These are phyloP conservation scores for Paraescarpia echinospica DNA, from an alignment of 1,140 invertebrate species.

Conservation along the genomic window DNA sequence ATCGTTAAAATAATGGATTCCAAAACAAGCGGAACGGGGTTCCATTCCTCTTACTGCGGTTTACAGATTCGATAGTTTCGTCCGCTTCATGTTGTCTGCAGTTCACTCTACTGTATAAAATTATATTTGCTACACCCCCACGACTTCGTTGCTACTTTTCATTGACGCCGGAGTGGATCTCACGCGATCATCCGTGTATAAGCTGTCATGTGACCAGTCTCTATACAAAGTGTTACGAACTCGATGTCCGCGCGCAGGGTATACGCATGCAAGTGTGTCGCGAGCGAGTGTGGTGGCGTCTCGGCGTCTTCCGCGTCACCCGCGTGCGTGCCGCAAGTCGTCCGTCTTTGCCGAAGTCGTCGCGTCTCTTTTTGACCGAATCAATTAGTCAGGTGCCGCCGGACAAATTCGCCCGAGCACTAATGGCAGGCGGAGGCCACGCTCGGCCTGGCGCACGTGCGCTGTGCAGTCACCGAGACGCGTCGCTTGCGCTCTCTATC, in stretches of 20 bases:
- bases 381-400: neutral
- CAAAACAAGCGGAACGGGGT: no score
- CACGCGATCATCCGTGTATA: neutral
- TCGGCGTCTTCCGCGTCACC: neutral
- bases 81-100: neutral
- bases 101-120: no score
- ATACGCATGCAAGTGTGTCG: neutral
- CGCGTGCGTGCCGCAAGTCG: neutral
- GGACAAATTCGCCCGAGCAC: neutral
- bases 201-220: no score
- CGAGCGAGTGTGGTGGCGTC: neutral
- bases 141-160: neutral
- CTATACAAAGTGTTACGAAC: neutral
- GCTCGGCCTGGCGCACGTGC: neutral
- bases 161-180: neutral
- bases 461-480: neutral
- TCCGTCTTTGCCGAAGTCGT: neutral
- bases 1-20: no score
- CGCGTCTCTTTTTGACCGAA: conserved; percentile 3
- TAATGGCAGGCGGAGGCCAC: neutral
- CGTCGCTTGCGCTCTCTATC: neutral
- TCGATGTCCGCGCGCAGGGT: neutral
- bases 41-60: no score
- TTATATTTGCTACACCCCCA: no score
- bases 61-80: no score